phyloP scores from a whole-genome alignment of 1,140 invertebrate species.

The Polypedilum vanderplanki region DNA sequence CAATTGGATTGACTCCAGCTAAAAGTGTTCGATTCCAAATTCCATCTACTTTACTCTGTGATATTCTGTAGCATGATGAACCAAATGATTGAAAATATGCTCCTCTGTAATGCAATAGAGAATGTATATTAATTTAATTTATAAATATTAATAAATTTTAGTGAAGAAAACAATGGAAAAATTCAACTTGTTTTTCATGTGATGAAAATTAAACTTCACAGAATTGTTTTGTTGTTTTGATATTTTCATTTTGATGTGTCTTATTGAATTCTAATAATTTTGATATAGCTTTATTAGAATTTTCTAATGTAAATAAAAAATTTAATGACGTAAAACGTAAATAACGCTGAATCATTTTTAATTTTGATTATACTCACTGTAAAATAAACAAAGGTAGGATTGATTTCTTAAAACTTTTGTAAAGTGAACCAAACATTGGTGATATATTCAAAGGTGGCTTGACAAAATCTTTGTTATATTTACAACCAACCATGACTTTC shows the following conservation, averaged over 20 bases:
- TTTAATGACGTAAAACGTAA: too few relatives aligned
- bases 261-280: too few relatives aligned
- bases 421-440: not conserved
- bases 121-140: too few relatives aligned
- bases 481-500: not conserved
- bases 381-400: not conserved
- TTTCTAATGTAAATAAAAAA: too few relatives aligned
- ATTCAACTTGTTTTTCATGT: too few relatives aligned
- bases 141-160: too few relatives aligned
- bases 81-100: not conserved
- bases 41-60: slow-evolving; percentile 34
- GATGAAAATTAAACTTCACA: too few relatives aligned
- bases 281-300: too few relatives aligned
- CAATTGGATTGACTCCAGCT: slow-evolving; percentile 29
- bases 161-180: too few relatives aligned
- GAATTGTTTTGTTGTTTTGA: too few relatives aligned
- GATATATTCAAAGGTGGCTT: not conserved
- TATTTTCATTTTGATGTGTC: too few relatives aligned
- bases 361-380: not conserved
- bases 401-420: not conserved
- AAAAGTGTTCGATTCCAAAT: slow-evolving; percentile 32
- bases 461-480: not conserved
- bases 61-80: not conserved
- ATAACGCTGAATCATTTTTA: too few relatives aligned
- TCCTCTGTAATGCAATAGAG: not conserved